A percentile compares a stretch with the other conserved stretches of the same genome.
Evolutionary conservation across 2,113 vertebrate species (phyloP).

Genomic region (Maccullochella peelii): DNA sequence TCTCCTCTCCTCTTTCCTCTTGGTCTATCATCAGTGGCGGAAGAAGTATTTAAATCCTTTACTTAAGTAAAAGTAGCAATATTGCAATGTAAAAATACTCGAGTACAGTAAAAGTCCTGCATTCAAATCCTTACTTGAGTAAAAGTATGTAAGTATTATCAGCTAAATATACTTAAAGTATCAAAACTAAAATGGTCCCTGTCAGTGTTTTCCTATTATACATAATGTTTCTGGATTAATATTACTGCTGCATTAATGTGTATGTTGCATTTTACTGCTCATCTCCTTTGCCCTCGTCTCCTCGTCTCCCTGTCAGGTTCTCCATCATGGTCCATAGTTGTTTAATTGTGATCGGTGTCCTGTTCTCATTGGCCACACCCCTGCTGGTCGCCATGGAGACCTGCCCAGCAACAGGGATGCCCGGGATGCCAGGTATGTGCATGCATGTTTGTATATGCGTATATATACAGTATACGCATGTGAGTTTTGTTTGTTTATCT

Average conservation of each 20-base stretch:
- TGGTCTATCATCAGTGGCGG: neutral
- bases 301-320: neutral
- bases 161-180: no score
- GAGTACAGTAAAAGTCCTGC: no score
- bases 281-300: neutral
- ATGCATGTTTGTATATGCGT: neutral
- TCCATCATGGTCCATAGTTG: conserved; percentile 39
- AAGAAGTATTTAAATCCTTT: neutral
- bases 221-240: neutral
- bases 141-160: neutral
- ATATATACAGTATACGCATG: no score
- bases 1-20: neutral
- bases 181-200: no score
- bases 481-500: neutral
- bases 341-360: neutral
- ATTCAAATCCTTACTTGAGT: neutral
- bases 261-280: neutral
- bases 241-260: neutral
- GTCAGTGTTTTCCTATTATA: neutral
- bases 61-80: no score
- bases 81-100: no score
- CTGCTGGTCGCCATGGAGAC: conserved; percentile 37
- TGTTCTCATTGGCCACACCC: conserved; percentile 24
- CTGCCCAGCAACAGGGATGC: conserved; percentile 55
- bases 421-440: conserved; percentile 66